Evolutionary conservation across 2,888 invertebrate genomes (phyloP), one percentile per base, ranked within the genome.

Genomic region (Tiphia femorata): DNA sequence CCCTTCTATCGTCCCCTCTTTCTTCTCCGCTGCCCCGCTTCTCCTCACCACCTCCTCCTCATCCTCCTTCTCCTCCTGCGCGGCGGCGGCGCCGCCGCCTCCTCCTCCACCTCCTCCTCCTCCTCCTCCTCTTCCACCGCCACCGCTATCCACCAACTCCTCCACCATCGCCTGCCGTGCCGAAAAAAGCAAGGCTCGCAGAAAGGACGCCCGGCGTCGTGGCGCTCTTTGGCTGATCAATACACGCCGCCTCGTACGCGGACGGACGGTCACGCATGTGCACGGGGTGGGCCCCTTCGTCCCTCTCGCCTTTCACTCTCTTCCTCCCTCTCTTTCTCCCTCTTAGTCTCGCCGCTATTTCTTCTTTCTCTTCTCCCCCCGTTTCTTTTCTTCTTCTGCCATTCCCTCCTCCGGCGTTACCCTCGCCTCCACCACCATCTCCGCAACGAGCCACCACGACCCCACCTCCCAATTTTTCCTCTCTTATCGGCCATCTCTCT

Each of bases 181-280:
- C 20, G 64, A 20, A 33, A 52, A 23, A 41, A 12, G 8, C 14
- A 30, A 29, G 37, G 41, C 82, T 81, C 82, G 78, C 79, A 77
- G 77, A 81, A 82, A 82, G 82, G 80, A 82, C 80, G 80, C 80
- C 80, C 77, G 81, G 80, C 81, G 81, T 81, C 80, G 82, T 79
- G 79, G 81, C 81, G 81, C 81, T 82, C 81, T 82, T 81, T 80
- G 78, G 82, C 82, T 82, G 82, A 82, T 82, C 82, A 82, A 82
- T 82, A 82, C 70, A 72, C 81, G 78, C 81, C 81, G 80, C 81
- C 79, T 79, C 80, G 80, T 81, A 82, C 79, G 80, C 81, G 76
- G 68, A 78, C 78, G 81, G 77, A 82, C 82, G 82, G 81, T 80
- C 82, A 82, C 80, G 82, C 81, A 79, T 81, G 81, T 81, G 81